Evolutionary conservation across 2,888 invertebrate genomes (phyloP).

Genomic region (Coelinius sp.): DNA sequence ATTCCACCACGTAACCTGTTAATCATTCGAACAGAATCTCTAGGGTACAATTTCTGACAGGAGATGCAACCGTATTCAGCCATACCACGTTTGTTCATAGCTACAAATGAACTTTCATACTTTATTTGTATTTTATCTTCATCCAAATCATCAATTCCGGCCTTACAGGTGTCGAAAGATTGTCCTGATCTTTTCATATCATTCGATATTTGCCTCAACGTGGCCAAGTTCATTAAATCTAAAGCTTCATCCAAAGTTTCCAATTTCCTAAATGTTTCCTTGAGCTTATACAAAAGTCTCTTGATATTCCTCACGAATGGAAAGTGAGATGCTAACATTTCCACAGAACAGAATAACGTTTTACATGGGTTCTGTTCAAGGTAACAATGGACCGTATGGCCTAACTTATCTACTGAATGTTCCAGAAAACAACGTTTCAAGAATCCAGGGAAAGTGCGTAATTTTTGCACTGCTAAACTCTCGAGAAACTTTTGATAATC

Average conservation of each 20-base stretch:
- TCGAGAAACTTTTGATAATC: neutral
- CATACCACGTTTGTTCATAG: neutral
- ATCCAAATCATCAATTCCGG: neutral
- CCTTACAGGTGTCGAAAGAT: neutral
- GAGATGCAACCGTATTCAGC: neutral
- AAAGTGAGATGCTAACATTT: neutral
- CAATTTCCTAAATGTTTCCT: neutral
- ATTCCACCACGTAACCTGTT: neutral
- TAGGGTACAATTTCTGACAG: neutral
- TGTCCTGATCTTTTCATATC: neutral
- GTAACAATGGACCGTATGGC: no score
- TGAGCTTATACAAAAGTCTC: neutral
- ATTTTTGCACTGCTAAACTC: neutral
- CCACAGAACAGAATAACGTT: neutral
- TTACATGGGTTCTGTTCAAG: neutral
- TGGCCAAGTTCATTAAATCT: neutral
- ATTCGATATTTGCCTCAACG: no score
- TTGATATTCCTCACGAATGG: neutral
- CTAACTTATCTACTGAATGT: no score
- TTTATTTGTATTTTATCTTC: neutral
- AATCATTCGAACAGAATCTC: neutral
- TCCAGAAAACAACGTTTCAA: neutral
- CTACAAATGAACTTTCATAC: neutral
- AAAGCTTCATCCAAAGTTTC: neutral
- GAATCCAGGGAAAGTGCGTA: neutral